Conservation (phyloP, 2,113 vertebrate species). For the Cardinalis cardinalis region DNA sequence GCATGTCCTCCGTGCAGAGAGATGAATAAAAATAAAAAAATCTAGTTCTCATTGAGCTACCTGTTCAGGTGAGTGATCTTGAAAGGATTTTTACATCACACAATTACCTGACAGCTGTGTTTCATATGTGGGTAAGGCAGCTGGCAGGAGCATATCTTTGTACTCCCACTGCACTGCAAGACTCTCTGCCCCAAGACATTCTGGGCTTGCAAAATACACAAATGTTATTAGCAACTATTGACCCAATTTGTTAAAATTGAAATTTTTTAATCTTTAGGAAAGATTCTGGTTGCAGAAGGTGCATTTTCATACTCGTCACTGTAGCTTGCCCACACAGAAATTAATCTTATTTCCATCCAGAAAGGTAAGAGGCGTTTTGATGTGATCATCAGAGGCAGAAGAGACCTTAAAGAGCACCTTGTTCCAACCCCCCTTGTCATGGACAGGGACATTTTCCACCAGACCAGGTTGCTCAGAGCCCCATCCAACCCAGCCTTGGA, state of each 20-base stretch:
- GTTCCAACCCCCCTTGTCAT: accelerated
- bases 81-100: neutral
- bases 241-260: neutral
- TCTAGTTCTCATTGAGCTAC: neutral
- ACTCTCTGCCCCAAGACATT: neutral
- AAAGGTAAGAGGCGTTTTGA: neutral
- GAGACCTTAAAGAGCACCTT: neutral
- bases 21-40: neutral
- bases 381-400: neutral
- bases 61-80: neutral
- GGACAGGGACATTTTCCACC: neutral
- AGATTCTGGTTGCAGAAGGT: neutral
- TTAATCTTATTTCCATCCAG: neutral
- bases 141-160: neutral
- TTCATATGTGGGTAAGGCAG: neutral
- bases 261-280: neutral
- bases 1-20: accelerated
- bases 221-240: neutral
- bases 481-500: neutral
- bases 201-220: neutral
- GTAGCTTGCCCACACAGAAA: neutral
- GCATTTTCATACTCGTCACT: neutral
- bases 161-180: neutral
- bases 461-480: neutral
- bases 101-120: neutral